Conservation (phyloP, 2,888 invertebrate genomes). For the Drosophila meridionalis region DNA sequence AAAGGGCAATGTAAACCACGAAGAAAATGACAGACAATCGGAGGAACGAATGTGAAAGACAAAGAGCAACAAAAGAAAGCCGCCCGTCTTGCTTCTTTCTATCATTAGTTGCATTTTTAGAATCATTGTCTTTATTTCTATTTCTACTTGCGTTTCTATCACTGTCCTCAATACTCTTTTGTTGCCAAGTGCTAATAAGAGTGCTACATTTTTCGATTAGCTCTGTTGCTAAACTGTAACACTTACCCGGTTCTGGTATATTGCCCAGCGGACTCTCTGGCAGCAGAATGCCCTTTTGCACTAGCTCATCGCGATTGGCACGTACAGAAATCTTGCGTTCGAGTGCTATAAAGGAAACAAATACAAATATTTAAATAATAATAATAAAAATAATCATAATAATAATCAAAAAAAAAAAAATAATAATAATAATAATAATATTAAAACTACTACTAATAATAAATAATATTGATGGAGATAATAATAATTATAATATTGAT, state of each 20-base stretch:
- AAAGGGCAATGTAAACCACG: too few species aligned
- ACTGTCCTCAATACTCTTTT: background rate
- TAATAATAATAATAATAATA: background rate
- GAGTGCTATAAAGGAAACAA: conserved; percentile 88
- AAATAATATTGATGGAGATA: background rate
- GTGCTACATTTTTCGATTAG: background rate
- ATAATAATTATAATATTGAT: too few species aligned
- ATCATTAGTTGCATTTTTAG: too few species aligned
- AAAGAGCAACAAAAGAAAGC: too few species aligned
- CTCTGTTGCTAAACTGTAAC: background rate
- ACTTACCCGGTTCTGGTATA: conserved; percentile 93
- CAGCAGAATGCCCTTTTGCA: conserved; percentile 97
- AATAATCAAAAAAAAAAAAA: background rate
- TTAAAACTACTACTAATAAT: background rate
- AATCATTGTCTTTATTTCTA: too few species aligned
- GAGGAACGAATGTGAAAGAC: too few species aligned
- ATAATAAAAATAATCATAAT: background rate
- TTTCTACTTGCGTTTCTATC: too few species aligned
- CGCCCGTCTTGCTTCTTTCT: too few species aligned
- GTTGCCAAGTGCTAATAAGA: background rate
- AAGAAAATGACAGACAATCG: too few species aligned
- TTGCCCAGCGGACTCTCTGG: conserved; percentile 95
- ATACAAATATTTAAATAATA: background rate
- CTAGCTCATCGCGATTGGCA: conserved; percentile 98
- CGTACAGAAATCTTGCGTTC: conserved; percentile 99